Base-by-base conservation (phyloP, 2,113 vertebrate genomes). In the Emydura subglobosa region DNA sequence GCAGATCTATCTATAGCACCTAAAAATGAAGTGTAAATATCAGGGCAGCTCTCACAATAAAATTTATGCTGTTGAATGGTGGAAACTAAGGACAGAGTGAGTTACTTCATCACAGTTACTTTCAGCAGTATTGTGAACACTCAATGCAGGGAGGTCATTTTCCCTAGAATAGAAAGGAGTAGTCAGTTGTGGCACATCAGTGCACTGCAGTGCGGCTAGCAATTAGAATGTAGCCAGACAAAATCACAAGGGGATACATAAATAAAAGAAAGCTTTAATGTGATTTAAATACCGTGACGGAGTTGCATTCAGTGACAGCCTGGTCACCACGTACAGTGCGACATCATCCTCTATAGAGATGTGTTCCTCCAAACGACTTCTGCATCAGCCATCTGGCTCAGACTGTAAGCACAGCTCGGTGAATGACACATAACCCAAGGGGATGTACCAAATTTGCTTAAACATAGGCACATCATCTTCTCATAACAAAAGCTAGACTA, bases 201-300 rank as follows among this genome's bases (percentile, higher is more conserved):
- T 94, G 98, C 87, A 95, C 98, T 98, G 98, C 98, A 98, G 96
- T 97, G 97, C 98, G 98, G 97, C 98, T 98, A 98, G 98, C 98
- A 98, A 98, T 99, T 99, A 98, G 97, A 98, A 98, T 96, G 98
- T 98, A 98, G 98, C 98, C 98, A 98, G 98, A 98, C 98, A 98
- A 97, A 98, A 94, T 98, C 99, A 98, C 98, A 98, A 97, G 98
- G 98, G 99, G 97, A 78, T 88, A 96, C 96, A 98, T 98, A 98
- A 99, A 99, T 99, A 98, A 99, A 98, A 98, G 98, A 97, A 98
- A 97, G 98, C 98, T 98, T 98, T 99, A 99, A 99, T 99, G 99
- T 98, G 99, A 99, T 99, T 99, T 98, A 99, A 99, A 98, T 98
- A 99, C 99, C 98, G 96, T 99, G 99, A 99, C 98, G 98, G 98